A percentile compares a stretch with the other conserved stretches of the same genome.
Conservation (phyloP, 1,140 invertebrate species). For the Agraylea sexmaculata region DNA sequence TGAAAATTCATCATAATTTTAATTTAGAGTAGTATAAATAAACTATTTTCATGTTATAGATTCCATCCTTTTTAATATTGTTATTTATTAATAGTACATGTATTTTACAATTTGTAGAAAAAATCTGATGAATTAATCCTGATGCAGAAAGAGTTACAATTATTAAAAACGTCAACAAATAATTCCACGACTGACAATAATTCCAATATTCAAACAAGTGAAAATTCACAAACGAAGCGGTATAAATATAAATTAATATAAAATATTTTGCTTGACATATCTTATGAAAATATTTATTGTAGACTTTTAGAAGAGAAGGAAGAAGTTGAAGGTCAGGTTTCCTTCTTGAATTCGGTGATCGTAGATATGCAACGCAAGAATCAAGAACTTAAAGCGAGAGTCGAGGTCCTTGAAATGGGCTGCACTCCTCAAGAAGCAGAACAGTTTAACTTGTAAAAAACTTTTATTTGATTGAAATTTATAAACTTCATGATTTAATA, state of each 20-base stretch:
- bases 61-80: too few relatives aligned
- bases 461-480: not conserved
- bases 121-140: too few relatives aligned
- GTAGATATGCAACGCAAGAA: slow-evolving; percentile 91
- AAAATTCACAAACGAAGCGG: not conserved
- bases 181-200: too few relatives aligned
- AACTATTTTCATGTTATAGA: too few relatives aligned
- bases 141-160: too few relatives aligned
- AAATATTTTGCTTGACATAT: slow-evolving; percentile 4
- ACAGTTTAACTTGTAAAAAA: slow-evolving; percentile 44
- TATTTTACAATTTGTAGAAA: too few relatives aligned
- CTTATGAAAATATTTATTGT: slow-evolving; percentile 20
- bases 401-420: slow-evolving; percentile 68
- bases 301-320: slow-evolving; percentile 52
- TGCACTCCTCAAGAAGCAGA: slow-evolving; percentile 46
- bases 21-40: too few relatives aligned
- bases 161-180: too few relatives aligned
- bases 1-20: too few relatives aligned
- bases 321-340: slow-evolving; percentile 61
- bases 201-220: too few relatives aligned
- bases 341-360: slow-evolving; percentile 92
- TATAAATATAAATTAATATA: not conserved
- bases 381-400: slow-evolving; percentile 63
- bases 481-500: not conserved
- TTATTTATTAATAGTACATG: too few relatives aligned